Base-by-base conservation (phyloP, 2,113 vertebrate species). In the Elaphurus davidianus region DNA sequence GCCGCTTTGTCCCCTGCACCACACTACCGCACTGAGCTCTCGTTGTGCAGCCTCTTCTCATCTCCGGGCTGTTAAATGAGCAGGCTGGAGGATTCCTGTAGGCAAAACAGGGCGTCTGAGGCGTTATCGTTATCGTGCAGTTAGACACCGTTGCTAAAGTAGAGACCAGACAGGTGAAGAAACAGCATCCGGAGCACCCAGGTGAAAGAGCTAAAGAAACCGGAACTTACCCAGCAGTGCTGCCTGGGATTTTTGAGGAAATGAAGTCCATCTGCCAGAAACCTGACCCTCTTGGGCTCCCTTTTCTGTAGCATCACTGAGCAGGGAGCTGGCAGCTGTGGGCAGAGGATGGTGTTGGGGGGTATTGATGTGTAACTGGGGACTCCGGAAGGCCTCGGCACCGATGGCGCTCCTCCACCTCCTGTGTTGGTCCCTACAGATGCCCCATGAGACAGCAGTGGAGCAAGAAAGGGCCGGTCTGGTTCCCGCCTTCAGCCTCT, bases 371-470 rank as follows among this genome's bases (percentile, higher is more conserved):
- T 17, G 30, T n/a, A 6, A 0, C n/a, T 7, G 30, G 76, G 52
- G 78, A 19, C n/a, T 50, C 79, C 17, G 5, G 60, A 45, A 19
- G 59, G 43, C 7, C 81, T 36, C 15, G 1, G 30, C 13, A 19
- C 0, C 0, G 5, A 7, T 0, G 28, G 76, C 74, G 10, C 21
- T 50, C 12, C 67, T 93, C 43, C 19, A 25, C 45, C 36, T 90
- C 33, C 43, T 55, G 2, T 78, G n/a, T 21, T 28, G 0, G 0
- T 81, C 0, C 36, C 43, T 15, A n/a, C 97, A 99, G 99, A 99
- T 99, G 99, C 99, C 99, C 1, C 99, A 99, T 0, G 99, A 99
- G 85, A 98, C 98, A 0, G 98, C 95, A 0, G 97, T 98, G 97
- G 99, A 99, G 16, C 98, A 99, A 6, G 10, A 90, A 55, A 0